Conservation (phyloP, 2,888 invertebrate species). For the Apeira syringaria region DNA sequence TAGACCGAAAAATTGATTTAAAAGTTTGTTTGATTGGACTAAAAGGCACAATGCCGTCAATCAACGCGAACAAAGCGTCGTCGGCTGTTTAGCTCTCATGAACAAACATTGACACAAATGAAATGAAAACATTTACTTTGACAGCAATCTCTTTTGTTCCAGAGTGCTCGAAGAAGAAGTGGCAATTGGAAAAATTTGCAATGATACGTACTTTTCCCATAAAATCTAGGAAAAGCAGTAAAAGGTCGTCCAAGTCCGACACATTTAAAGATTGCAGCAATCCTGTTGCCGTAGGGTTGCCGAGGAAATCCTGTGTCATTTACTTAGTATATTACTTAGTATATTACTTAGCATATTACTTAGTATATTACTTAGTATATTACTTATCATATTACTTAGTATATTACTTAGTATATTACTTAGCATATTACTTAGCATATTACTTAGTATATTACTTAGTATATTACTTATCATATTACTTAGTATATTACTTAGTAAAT, state of each 20-base stretch:
- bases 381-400: too few species aligned
- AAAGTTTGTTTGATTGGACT: too few species aligned
- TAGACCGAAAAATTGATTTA: too few species aligned
- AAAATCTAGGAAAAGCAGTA: conserved; percentile 48
- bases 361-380: too few species aligned
- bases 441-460: too few species aligned
- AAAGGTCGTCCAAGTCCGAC: conserved; percentile 47
- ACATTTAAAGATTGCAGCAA: conserved; percentile 64
- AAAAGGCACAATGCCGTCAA: conserved; percentile 18
- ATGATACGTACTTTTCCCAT: conserved; percentile 50
- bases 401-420: too few species aligned
- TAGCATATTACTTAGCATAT: too few species aligned
- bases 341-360: too few species aligned
- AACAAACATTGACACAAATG: conserved; percentile 19
- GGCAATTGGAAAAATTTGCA: conserved; percentile 44
- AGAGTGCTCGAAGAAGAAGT: conserved; percentile 17
- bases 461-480: too few species aligned
- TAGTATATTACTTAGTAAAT: too few species aligned
- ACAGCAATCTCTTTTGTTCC: conserved; percentile 10
- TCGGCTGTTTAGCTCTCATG: conserved; percentile 13
- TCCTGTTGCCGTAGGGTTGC: conserved; percentile 50
- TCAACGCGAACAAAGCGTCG: conserved; percentile 13
- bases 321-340: too few species aligned
- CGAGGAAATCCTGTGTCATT: conserved; percentile 5
- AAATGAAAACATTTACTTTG: conserved; percentile 23